Conservation (phyloP, 2,113 vertebrate genomes). For the Crotalus viridis region DNA sequence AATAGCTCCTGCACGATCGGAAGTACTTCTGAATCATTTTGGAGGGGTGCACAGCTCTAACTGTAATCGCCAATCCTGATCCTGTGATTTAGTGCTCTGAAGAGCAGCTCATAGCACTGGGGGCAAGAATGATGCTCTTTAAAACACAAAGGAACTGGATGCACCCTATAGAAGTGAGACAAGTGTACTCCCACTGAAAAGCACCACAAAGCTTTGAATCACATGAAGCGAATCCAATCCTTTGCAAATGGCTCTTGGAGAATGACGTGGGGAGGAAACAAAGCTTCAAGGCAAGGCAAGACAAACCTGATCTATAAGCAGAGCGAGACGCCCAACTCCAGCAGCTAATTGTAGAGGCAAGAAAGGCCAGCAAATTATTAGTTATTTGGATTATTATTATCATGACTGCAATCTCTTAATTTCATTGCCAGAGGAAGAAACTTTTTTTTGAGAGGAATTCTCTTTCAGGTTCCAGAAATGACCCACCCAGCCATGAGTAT, state of each 20-base stretch:
- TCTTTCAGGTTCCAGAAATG: background rate
- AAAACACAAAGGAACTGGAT: background rate
- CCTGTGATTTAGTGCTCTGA: background rate
- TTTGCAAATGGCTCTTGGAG: slow-evolving; percentile 25
- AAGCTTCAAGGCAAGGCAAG: slow-evolving; percentile 27
- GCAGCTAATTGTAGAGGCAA: background rate
- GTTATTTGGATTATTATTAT: background rate
- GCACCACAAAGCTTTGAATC: slow-evolving; percentile 10
- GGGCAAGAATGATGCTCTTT: background rate
- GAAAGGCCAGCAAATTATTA: background rate
- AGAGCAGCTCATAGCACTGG: background rate
- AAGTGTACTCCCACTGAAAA: background rate
- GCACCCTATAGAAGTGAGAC: slow-evolving; percentile 12
- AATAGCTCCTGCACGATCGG: background rate
- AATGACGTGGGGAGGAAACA: slow-evolving; percentile 24
- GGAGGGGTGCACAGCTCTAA: background rate
- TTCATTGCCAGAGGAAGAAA: background rate
- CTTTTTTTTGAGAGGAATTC: background rate
- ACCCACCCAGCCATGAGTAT: background rate
- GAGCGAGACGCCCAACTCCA: background rate
- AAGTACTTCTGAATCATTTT: background rate
- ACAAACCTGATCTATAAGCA: no score
- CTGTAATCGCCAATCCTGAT: background rate
- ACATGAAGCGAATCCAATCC: slow-evolving; percentile 27
- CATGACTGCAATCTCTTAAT: background rate